Conservation (phyloP, 2,113 vertebrate genomes). For the Pleuronectes platessa region DNA sequence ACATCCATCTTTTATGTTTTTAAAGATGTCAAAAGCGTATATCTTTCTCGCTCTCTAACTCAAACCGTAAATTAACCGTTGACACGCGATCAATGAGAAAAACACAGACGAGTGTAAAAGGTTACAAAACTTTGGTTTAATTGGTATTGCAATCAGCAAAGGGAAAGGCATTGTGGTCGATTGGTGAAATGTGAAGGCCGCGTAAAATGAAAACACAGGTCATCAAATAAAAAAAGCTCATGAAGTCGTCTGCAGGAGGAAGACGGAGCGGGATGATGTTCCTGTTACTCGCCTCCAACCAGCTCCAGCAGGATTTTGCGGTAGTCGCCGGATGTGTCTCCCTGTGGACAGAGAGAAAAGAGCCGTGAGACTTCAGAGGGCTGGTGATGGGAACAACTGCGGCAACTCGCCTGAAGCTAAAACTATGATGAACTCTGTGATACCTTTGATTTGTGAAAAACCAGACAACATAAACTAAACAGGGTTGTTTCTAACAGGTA, state of each 20-base stretch:
- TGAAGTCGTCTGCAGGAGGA: not conserved
- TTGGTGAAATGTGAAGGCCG: constrained; percentile 12
- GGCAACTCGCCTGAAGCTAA: not conserved
- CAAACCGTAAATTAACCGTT: constrained; percentile 29
- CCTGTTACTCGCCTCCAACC: constrained; percentile 88
- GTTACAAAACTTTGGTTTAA: constrained; percentile 71
- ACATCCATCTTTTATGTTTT: constrained; percentile 44
- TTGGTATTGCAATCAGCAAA: constrained; percentile 63
- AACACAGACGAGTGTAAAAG: constrained; percentile 61
- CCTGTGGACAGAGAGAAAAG: constrained; percentile 75
- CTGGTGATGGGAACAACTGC: not conserved
- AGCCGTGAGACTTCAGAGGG: constrained; percentile 31
- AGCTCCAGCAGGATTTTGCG: constrained; percentile 91
- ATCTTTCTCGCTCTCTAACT: constrained; percentile 1
- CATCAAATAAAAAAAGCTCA: not conserved
- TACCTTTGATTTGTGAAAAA: too few species aligned
- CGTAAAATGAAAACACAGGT: not conserved
- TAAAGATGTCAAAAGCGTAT: constrained; percentile 41
- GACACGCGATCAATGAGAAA: constrained; percentile 47
- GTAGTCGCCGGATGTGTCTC: constrained; percentile 96
- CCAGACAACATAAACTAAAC: too few species aligned
- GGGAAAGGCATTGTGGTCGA: constrained; percentile 37
- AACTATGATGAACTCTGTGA: too few species aligned
- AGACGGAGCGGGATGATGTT: not conserved
- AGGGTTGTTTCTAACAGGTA: too few species aligned